Evolutionary conservation across 1,140 invertebrate species (phyloP).

Genomic region (Drosophila bifasciata): DNA sequence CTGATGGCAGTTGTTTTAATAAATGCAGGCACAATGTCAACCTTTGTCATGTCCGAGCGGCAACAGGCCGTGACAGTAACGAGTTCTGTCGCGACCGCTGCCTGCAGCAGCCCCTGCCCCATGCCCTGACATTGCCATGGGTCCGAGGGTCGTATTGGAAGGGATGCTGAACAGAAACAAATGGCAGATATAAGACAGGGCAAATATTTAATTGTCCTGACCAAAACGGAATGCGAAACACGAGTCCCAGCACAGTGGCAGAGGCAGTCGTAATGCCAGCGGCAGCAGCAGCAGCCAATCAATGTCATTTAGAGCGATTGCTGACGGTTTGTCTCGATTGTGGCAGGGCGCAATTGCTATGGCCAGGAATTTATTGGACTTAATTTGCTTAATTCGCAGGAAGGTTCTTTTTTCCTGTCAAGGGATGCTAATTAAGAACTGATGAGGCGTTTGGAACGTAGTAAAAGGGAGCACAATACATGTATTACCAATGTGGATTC

Average conservation of each 20-base stretch:
- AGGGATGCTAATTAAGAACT: conserved; percentile 19
- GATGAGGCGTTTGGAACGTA: conserved; percentile 4
- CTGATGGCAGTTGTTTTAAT: conserved; percentile 71
- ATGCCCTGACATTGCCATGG: neutral
- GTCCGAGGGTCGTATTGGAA: conserved; percentile 9
- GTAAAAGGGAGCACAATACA: neutral
- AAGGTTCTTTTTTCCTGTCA: conserved; percentile 30
- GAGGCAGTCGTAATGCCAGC: too few relatives aligned
- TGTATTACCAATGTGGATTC: too few relatives aligned
- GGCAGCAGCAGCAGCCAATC: conserved; percentile 57
- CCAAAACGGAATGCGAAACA: conserved; percentile 43
- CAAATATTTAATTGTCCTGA: conserved; percentile 65
- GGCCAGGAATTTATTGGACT: conserved; percentile 35
- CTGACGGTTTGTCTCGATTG: conserved; percentile 22
- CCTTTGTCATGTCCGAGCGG: conserved; percentile 74
- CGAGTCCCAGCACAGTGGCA: neutral
- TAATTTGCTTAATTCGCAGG: conserved; percentile 31
- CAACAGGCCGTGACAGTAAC: conserved; percentile 76
- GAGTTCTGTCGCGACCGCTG: conserved; percentile 54
- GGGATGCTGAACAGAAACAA: conserved; percentile 31
- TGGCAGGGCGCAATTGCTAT: conserved; percentile 1
- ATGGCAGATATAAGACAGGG: conserved; percentile 49
- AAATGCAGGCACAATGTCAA: conserved; percentile 74
- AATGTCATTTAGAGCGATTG: conserved; percentile 56
- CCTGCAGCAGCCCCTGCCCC: neutral